Evolutionary conservation across 2,797 vertebrate genomes (phyloP), one percentile per base, ranked within the genome.

Genomic region (Lophotriccus pileatus): DNA sequence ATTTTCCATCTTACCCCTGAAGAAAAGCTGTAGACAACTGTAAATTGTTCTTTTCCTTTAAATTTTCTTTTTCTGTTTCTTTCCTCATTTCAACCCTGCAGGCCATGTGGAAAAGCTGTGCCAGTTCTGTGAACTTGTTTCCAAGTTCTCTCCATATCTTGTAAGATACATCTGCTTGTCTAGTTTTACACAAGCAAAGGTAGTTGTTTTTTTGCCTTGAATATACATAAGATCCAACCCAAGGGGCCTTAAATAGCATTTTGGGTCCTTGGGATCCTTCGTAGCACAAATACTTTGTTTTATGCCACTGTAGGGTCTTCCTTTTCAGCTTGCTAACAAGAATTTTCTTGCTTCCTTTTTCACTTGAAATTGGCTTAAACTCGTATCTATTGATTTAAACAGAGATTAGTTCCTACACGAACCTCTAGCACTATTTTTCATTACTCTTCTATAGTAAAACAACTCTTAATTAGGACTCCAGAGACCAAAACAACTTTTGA

Each of bases 381-480:
- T 87, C 36, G 14, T 49, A 52, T 63, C 10, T 82, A 4, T 70
- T 83, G 36, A 79, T 91, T 93, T 91, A 77, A 83, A 82, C 41
- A 41, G 34, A 89, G 68, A 67, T 89, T 70, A 94, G 28, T 77
- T 92, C 30, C 56, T 77, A 24, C 36, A 20, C 37, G 55, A 83
- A 87, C 46, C 14, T 87, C 36, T 70, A 81, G 34, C 10, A 14
- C 46, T 78, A 17, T 58, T 78, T 92, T 91, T 87, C 30, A 13
- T 86, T 2, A 47, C 8, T 81, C 44, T 83, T 20, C 44, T 32
- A 1, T 24, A 75, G 37, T 85, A 77, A 84, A 90, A 25, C 44
- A 90, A 27, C 6, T 86, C n/a, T 44, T 95, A 83, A 96, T 95
- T 85, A 87, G 43, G 83, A 34, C 90, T 95, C 76, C 25, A 49